These are phyloP conservation scores for Sebastes iracundus DNA, from an alignment of 2,797 vertebrate genomes.

Conservation along the genomic window DNA sequence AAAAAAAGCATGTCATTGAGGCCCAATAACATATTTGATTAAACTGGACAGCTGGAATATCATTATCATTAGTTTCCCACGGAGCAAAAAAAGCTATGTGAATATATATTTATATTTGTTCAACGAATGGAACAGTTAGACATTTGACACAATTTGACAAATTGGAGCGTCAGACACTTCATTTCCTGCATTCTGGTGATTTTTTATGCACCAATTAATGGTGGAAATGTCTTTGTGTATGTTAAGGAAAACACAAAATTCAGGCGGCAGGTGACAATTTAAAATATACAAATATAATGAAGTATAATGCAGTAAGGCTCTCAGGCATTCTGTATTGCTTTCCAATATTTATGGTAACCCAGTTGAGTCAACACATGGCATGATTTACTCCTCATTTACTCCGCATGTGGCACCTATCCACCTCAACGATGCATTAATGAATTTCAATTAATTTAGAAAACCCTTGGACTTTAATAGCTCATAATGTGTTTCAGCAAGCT, in stretches of 20 bases:
- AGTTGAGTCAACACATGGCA: background rate
- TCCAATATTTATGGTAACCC: rapidly evolving
- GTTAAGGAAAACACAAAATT: background rate
- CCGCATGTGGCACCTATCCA: background rate
- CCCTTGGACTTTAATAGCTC: background rate
- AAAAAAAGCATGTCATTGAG: background rate
- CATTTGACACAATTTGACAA: background rate
- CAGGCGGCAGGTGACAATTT: background rate
- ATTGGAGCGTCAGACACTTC: background rate
- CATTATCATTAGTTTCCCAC: background rate
- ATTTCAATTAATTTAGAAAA: background rate
- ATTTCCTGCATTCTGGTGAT: background rate
- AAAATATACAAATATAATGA: background rate
- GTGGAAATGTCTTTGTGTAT: background rate
- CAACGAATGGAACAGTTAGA: background rate
- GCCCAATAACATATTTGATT: background rate
- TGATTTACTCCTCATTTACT: background rate
- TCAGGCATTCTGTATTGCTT: background rate
- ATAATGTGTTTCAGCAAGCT: background rate
- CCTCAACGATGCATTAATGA: background rate
- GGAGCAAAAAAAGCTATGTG: background rate
- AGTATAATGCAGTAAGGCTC: background rate
- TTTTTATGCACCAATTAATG: background rate
- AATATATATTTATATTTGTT: background rate
- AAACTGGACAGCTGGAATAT: background rate